phyloP scores from a whole-genome alignment of 2,797 vertebrate genomes.

The Odontamblyopus rebecca region DNA sequence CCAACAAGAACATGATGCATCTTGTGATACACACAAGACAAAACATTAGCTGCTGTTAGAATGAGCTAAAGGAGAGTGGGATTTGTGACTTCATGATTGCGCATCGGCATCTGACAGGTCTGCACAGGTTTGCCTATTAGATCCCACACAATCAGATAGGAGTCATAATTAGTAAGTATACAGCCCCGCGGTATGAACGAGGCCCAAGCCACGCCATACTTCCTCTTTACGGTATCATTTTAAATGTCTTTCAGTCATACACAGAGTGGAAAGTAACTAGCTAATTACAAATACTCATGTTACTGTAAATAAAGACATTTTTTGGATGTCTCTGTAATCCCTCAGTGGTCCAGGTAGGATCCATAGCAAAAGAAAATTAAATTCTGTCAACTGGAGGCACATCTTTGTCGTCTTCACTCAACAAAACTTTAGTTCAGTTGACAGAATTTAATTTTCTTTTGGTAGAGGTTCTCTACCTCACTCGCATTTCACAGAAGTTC shows the following conservation, averaged over 20 bases:
- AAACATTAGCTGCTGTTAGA: conserved; percentile 2
- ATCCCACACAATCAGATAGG: conserved; percentile 19
- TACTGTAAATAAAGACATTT: no score
- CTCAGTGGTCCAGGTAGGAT: no score
- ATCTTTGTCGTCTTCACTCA: no score
- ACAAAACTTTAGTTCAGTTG: no score
- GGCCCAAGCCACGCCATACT: conserved; percentile 3
- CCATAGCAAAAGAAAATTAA: no score
- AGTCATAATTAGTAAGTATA: conserved; percentile 16
- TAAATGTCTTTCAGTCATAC: conserved; percentile 1
- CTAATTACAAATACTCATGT: no score
- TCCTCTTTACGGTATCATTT: background rate
- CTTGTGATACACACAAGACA: conserved; percentile 8
- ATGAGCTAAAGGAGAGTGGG: conserved; percentile 4
- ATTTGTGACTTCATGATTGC: background rate
- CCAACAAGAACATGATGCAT: conserved; percentile 13
- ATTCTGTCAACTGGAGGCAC: no score
- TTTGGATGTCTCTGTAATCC: no score
- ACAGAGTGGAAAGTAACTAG: no score
- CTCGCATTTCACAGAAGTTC: no score
- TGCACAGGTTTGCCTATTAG: conserved; percentile 4
- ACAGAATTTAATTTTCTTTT: no score
- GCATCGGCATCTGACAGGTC: conserved; percentile 9
- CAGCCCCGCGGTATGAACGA: conserved; percentile 3
- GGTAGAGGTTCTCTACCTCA: no score